Evolutionary conservation across 2,888 invertebrate species (phyloP).

Genomic region (Acronicta psi): DNA sequence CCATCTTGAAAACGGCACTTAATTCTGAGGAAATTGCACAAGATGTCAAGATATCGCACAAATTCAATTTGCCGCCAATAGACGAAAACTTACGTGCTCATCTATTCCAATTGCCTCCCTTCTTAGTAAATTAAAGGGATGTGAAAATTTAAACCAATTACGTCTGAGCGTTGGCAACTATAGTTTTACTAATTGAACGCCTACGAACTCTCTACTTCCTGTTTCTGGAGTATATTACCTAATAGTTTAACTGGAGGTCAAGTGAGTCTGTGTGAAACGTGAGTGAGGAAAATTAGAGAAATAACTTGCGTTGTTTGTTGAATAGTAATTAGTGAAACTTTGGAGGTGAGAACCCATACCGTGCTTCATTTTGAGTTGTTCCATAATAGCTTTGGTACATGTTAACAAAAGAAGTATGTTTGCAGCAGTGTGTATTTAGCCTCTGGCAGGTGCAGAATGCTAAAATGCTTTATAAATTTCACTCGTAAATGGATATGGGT

Average conservation of each 20-base stretch:
- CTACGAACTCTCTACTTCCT: constrained; percentile 29
- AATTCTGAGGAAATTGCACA: constrained; percentile 31
- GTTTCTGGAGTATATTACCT: constrained; percentile 41
- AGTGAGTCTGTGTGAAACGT: constrained; percentile 50
- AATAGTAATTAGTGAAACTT: constrained; percentile 53
- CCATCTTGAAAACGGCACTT: constrained; percentile 21
- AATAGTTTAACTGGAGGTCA: constrained; percentile 51
- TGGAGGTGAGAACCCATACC: constrained; percentile 31
- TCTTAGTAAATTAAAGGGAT: constrained; percentile 35
- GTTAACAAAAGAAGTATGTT: constrained; percentile 32
- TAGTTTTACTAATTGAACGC: constrained; percentile 39
- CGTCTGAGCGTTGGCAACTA: constrained; percentile 19
- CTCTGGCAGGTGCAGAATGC: constrained; percentile 14
- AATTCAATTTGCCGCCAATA: constrained; percentile 52
- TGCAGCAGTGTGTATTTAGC: constrained; percentile 20
- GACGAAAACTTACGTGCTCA: constrained; percentile 44
- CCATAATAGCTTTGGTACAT: constrained; percentile 32
- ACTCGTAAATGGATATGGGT: constrained; percentile 1
- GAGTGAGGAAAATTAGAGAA: constrained; percentile 57
- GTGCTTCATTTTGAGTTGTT: constrained; percentile 36
- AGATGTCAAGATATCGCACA: constrained; percentile 43
- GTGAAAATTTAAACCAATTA: constrained; percentile 45
- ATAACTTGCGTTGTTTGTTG: constrained; percentile 50
- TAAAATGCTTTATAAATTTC: constrained; percentile 6
- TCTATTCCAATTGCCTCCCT: constrained; percentile 39